Base-by-base conservation (phyloP, 2,113 vertebrate genomes). In the Prietella phreatophila region DNA sequence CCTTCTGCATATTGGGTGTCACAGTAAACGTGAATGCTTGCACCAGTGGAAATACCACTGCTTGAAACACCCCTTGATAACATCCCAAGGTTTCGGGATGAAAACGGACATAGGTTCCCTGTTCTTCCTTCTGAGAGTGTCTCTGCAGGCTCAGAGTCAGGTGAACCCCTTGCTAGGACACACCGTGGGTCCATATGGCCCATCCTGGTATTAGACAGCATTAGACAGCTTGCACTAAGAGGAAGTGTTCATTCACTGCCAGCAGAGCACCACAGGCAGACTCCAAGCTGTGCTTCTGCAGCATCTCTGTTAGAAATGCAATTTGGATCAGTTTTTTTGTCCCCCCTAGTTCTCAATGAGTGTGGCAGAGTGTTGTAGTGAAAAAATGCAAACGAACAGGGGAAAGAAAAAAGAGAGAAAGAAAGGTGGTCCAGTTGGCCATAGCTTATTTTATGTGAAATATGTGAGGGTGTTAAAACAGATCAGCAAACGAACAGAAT, bases 201-300 rank as follows among this genome's bases (percentile, higher is more conserved):
- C 27, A 20, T 36, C 33, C 50, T 53, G 39, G 79, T 86, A 89
- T 89, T 86, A 89, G 88, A 89, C 85, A 50, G 85, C 85, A 89
- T 89, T 89, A 89, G 88, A 36, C 88, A 89, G 81, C 88, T 84
- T 89, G 85, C 75, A 86, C 81, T 86, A 83, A 83, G 85, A 86
- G 47, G 85, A 83, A 84, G 81, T 86, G 80, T 73, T 82, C 42
- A 53, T 61, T 19, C 67, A 61, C 67, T 33, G 65, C 85, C 78
- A 86, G 30, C 50, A 69, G 42, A 50, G 20, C 67, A 17, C 73
- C 56, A 33, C 61, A 81, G 39, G 75, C 85, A 15, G 73, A 78
- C 58, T 33, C 30, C 42, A 63, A 36, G 75, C 53, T 53, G 73
- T 85, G 85, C 30, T 82, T 55, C 50, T 55, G 65, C 22, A 67